These are phyloP conservation scores for Drosophila mimetica DNA, from an alignment of 2,888 invertebrate species.

Conservation along the genomic window DNA sequence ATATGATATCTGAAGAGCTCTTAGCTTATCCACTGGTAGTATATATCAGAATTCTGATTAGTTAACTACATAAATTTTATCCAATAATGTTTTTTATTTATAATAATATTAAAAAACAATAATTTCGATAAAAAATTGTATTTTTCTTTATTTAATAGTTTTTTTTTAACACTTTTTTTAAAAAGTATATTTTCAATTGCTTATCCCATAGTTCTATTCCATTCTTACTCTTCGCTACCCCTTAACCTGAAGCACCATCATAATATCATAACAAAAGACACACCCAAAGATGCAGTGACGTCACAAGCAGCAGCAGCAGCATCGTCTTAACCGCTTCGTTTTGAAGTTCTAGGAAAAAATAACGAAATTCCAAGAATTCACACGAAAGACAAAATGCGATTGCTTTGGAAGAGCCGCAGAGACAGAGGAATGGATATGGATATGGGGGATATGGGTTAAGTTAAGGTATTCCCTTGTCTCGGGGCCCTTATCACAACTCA, in stretches of 20 bases:
- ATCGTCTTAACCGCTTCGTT: constrained; percentile 32
- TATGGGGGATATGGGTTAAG: constrained; percentile 45
- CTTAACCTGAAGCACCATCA: not conserved
- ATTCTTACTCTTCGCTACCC: not conserved
- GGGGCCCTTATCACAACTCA: constrained; percentile 75
- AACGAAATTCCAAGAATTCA: constrained; percentile 82
- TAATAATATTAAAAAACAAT: no score
- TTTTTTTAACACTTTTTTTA: no score
- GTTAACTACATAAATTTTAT: no score
- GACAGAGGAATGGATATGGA: not conserved
- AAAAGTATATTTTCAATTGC: no score
- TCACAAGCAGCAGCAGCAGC: constrained; percentile 47
- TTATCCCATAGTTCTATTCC: not conserved
- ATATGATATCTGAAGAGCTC: constrained; percentile 1
- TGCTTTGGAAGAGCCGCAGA: constrained; percentile 35
- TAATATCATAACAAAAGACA: constrained; percentile 3
- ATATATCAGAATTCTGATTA: not conserved
- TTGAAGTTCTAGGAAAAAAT: constrained; percentile 82
- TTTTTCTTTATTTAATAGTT: no score
- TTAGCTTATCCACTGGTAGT: not conserved
- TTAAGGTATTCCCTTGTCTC: constrained; percentile 82
- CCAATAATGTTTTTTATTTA: no score
- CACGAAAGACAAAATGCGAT: constrained; percentile 75
- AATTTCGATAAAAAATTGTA: no score
- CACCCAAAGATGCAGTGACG: constrained; percentile 48